phyloP scores from a whole-genome alignment of 2,888 invertebrate genomes.

The Leucania comma region DNA sequence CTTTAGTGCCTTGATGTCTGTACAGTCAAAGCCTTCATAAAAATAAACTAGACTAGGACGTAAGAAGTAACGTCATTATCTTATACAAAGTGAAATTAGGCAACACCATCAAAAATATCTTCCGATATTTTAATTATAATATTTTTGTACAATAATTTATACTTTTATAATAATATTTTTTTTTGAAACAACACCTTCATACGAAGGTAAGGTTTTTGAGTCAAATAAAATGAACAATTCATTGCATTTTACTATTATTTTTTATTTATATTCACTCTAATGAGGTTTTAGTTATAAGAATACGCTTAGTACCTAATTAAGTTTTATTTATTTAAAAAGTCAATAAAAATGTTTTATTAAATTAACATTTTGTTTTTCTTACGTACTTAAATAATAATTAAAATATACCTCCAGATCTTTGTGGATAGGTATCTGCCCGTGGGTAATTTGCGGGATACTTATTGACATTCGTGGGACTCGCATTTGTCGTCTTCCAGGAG shows the following conservation, averaged over 20 bases:
- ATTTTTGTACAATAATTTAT: slow-evolving; percentile 60
- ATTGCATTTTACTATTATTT: slow-evolving; percentile 83
- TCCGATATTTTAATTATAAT: slow-evolving; percentile 57
- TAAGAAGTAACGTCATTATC: slow-evolving; percentile 25
- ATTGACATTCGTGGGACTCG: neutral
- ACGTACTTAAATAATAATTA: neutral
- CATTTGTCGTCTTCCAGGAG: neutral
- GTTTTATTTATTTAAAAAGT: slow-evolving; percentile 90
- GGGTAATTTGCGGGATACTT: slow-evolving; percentile 4
- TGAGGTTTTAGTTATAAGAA: slow-evolving; percentile 81
- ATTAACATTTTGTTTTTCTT: slow-evolving; percentile 50
- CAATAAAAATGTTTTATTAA: slow-evolving; percentile 87
- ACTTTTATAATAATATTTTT: slow-evolving; percentile 39
- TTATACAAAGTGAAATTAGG: slow-evolving; percentile 31
- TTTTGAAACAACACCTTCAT: slow-evolving; percentile 36
- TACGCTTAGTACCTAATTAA: slow-evolving; percentile 88
- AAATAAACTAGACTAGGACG: slow-evolving; percentile 18
- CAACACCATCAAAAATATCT: slow-evolving; percentile 40
- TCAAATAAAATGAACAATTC: slow-evolving; percentile 70
- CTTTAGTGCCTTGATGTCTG: slow-evolving; percentile 57
- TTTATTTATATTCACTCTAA: slow-evolving; percentile 78
- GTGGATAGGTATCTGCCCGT: neutral
- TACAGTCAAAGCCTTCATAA: slow-evolving; percentile 37
- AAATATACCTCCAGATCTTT: neutral
- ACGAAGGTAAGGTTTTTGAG: slow-evolving; percentile 39